Conservation (phyloP, 2,888 invertebrate genomes). For the Melitaea athalia region DNA sequence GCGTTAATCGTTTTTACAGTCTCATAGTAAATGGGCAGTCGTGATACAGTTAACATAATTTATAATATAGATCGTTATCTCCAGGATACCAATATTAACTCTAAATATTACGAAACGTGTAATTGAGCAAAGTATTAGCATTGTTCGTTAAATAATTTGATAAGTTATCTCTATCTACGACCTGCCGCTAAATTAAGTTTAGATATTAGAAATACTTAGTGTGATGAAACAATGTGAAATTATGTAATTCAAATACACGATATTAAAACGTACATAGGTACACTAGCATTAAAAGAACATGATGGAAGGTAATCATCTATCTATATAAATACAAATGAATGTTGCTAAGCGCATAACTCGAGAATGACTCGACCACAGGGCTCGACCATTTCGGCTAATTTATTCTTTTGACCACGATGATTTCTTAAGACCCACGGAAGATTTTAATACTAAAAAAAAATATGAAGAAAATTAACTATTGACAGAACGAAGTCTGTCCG, state of each 20-base stretch:
- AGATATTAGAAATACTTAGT: constrained; percentile 29
- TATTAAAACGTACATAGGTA: not conserved
- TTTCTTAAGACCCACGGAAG: too few species aligned
- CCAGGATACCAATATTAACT: constrained; percentile 32
- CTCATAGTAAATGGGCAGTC: constrained; percentile 25
- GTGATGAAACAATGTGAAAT: constrained; percentile 27
- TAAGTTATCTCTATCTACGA: constrained; percentile 34
- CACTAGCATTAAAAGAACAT: not conserved
- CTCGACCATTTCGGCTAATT: too few species aligned
- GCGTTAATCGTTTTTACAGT: constrained; percentile 23
- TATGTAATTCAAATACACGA: not conserved
- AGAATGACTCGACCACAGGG: too few species aligned
- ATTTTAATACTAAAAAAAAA: too few species aligned
- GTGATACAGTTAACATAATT: constrained; percentile 27
- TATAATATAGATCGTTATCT: constrained; percentile 36
- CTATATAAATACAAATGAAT: too few species aligned
- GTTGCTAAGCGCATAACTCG: too few species aligned
- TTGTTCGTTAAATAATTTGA: constrained; percentile 38
- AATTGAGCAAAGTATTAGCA: constrained; percentile 31
- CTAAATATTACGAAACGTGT: constrained; percentile 36
- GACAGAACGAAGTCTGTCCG: too few species aligned
- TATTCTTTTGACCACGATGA: too few species aligned
- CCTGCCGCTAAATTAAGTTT: constrained; percentile 26
- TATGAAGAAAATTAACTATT: too few species aligned
- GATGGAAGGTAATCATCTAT: not conserved